Conservation (phyloP, 2,888 invertebrate species). For the Trachelus tabidus region DNA sequence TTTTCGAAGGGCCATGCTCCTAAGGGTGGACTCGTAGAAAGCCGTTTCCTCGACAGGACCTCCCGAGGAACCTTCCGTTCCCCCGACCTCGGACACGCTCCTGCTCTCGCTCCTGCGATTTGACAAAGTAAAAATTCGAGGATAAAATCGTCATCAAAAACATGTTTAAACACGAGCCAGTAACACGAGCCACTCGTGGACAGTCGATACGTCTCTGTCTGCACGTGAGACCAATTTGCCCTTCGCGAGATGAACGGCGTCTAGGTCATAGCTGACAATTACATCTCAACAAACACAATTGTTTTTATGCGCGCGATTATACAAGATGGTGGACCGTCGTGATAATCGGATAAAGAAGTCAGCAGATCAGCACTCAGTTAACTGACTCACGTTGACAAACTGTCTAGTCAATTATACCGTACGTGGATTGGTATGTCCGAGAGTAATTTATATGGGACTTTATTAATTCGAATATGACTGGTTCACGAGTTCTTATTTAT, state of each 20-base stretch:
- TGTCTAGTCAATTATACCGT: not conserved
- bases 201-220: not conserved
- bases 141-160: not conserved
- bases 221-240: not conserved
- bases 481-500: not conserved
- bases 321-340: not conserved
- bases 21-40: slow-evolving; percentile 24
- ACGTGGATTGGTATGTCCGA: not conserved
- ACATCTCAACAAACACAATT: not conserved
- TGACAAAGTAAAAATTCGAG: slow-evolving; percentile 7
- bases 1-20: slow-evolving; percentile 31
- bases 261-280: not conserved
- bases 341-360: not conserved
- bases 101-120: slow-evolving; percentile 38
- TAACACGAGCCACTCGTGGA: not conserved
- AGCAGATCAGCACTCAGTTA: not conserved
- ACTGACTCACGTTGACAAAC: not conserved
- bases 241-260: not conserved
- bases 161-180: not conserved
- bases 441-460: not conserved
- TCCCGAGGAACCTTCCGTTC: slow-evolving; percentile 31
- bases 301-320: not conserved
- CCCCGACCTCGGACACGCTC: slow-evolving; percentile 36
- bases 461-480: not conserved
- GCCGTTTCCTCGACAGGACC: slow-evolving; percentile 34